Base-by-base conservation (phyloP, 2,113 vertebrate species). In the Polyodon spathula region DNA sequence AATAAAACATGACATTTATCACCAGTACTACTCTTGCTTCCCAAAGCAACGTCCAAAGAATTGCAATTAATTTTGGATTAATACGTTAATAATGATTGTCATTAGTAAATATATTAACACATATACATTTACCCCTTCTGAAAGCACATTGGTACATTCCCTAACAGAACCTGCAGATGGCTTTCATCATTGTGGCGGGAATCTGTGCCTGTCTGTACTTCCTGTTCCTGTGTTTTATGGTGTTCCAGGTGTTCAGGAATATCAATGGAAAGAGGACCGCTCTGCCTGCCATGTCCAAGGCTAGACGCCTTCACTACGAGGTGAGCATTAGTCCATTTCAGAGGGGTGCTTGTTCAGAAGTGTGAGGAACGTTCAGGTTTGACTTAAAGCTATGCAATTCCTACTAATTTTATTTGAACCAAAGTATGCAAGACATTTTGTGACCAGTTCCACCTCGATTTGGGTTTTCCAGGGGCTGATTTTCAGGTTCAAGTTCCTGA, bases 131-230 rank as follows among this genome's bases (percentile, higher is more conserved):
- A 6, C 42, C 37, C 14, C 40, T n/a, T 59, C 6, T 43, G 14
- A 16, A 42, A 41, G 11, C 40, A 12, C 53, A 1, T 6, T 6
- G 15, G 48, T 27, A n/a, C 6, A 63, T 60, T 74, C 74, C 77
- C 78, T 85, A 56, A 87, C 71, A 8, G 43, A 14, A 10, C 2
- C 46, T 57, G 59, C 81, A 99, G 96, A 97, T 97, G 94, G 95
- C 94, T 7, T 99, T 99, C 75, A 98, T 99, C 68, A 94, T 98
- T 1, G 93, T 97, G 0, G 96, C 96, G 0, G 96, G 94, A 4
- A 94, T 98, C 76, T 99, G 95, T 64, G 87, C 95, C 64, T 97
- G 95, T 53, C 93, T 99, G 58, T 99, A 99, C 79, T 97, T 99
- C 75, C 86, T 99, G 71, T 97, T 98, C 77, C 82, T 99, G 68